These are phyloP conservation scores for Drosophila paramelanica DNA, from an alignment of 2,888 invertebrate species.

Conservation along the genomic window DNA sequence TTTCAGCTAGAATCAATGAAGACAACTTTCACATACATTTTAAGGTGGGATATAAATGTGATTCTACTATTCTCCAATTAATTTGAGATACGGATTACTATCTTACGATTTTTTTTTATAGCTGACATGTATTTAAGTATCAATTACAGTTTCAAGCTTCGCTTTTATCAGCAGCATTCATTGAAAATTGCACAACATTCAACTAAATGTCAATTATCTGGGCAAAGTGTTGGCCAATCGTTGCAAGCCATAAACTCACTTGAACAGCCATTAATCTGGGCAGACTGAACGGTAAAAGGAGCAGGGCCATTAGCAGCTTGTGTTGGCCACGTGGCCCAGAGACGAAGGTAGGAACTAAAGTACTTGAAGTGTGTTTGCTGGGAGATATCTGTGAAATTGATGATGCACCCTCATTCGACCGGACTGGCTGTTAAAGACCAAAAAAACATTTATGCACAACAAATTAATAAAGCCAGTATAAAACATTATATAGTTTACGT, in stretches of 20 bases:
- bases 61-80: not conserved
- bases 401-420: constrained; percentile 41
- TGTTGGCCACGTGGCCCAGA: constrained; percentile 7
- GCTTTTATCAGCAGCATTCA: constrained; percentile 3
- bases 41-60: no score
- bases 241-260: constrained; percentile 47
- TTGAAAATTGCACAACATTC: constrained; percentile 23
- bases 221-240: constrained; percentile 41
- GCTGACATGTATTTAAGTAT: constrained; percentile 23
- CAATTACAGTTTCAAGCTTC: constrained; percentile 13
- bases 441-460: constrained; percentile 48
- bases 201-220: constrained; percentile 40
- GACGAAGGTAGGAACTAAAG: not conserved
- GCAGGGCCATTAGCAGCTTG: constrained; percentile 31
- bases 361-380: constrained; percentile 31
- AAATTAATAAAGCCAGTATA: constrained; percentile 61
- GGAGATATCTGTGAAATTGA: constrained; percentile 61
- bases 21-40: no score
- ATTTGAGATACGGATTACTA: not conserved
- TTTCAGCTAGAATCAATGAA: no score
- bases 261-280: constrained; percentile 56
- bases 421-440: constrained; percentile 21
- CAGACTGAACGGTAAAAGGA: constrained; percentile 4
- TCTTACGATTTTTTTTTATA: constrained; percentile 12
- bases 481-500: constrained; percentile 46